Base-by-base conservation (phyloP, 2,888 invertebrate genomes). In the Proisotoma minuta region DNA sequence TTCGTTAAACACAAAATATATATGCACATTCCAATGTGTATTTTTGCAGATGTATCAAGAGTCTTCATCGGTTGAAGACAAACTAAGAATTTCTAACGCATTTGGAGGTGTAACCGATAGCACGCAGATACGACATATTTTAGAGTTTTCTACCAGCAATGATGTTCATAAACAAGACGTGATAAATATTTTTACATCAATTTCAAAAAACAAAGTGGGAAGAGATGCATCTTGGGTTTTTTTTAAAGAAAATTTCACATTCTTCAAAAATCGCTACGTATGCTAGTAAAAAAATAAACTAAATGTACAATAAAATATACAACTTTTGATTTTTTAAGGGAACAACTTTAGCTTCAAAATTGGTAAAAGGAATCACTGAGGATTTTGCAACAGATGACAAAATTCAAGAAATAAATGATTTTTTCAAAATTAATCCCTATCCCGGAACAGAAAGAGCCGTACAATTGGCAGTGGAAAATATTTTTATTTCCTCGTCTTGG, bases 141-240 rank as follows among this genome's bases (percentile, higher is more conserved):
- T 91, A 23, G 82, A 89, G 60, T 91, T 91, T 77, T 85, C 90
- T 8, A 84, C 89, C 78, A 88, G 91, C 79, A 90, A 89, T 61
- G 90, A 95, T 77, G 95, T 97, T 1, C 84, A 94, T 50, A 85
- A 90, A 0, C 95, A 95, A 78, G 95, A 96, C 77, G 88, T 91
- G 0, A 87, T 93, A 39, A 91, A 89, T 77, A 90, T 93, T 15
- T 87, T 97, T 47, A 87, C 87, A 68, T 89, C 92, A 2, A 89
- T 93, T 18, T 88, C 91, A 0, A 83, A 87, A 75, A 87, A 88
- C 73, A 85, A 85, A 71, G 81, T 84, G 70, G 97, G 96, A 0
- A 85, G 94, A 20, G 86, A 92, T 70, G 79, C 92, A 73, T 88
- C 90, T 2, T 97, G 96, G 96, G 80, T 88, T 72, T 96, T 91